phyloP scores from a whole-genome alignment of 2,797 vertebrate species.

The Clamator glandarius region DNA sequence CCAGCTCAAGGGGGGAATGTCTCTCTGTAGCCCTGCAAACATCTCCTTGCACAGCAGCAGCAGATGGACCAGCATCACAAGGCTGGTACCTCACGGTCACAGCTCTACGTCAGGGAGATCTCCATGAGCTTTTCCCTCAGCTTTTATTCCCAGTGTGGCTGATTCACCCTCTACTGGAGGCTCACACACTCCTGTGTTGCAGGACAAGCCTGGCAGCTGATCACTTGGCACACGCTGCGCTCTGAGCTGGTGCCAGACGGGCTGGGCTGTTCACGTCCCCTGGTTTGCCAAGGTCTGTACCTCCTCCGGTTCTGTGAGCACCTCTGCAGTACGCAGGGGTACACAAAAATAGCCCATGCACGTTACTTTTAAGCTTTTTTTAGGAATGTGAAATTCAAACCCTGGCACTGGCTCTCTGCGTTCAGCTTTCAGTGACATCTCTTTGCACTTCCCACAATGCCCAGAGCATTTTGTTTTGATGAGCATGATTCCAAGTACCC shows the following conservation, averaged over 20 bases:
- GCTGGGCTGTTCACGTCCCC: fast-evolving
- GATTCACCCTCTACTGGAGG: not conserved
- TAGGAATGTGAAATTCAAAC: not conserved
- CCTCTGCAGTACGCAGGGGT: fast-evolving
- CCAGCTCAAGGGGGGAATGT: fast-evolving
- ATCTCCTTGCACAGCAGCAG: not conserved
- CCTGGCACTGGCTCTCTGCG: not conserved
- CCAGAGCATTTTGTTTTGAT: not conserved
- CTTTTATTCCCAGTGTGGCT: not conserved
- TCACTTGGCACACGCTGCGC: fast-evolving
- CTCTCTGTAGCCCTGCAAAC: not conserved
- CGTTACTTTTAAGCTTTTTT: fast-evolving
- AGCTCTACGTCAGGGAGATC: not conserved
- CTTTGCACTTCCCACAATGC: not conserved
- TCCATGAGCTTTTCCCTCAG: not conserved
- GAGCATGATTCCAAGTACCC: not conserved
- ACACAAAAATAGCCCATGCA: fast-evolving
- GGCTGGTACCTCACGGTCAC: not conserved
- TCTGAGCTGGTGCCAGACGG: fast-evolving
- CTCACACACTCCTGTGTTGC: fast-evolving
- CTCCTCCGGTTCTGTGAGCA: fast-evolving
- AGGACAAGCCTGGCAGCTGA: too few species aligned
- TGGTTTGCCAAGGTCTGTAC: fast-evolving
- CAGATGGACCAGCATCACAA: fast-evolving
- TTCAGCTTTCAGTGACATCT: not conserved